Base-by-base conservation (phyloP, 2,888 invertebrate genomes). In the Lottia gigantea region DNA sequence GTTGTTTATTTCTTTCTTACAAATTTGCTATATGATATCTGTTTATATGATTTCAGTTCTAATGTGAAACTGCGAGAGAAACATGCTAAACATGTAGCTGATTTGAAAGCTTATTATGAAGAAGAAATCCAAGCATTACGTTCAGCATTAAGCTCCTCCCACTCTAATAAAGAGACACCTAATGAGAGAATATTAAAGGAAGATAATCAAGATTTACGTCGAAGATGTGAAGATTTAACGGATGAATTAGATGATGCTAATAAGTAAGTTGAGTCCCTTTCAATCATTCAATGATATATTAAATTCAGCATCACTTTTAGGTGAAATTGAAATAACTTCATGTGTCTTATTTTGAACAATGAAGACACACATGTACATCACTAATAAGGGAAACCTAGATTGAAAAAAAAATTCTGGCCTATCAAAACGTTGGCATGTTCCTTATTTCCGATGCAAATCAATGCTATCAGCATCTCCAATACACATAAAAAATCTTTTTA, bases 41-140 rank as follows among this genome's bases (percentile, higher is more conserved):
- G 31, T 31, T 6, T 31, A 6, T 31, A 4, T 31, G 6, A 25
- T 70, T 74, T 40, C 73, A 83, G 84, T 69, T 73, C 76, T 8
- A 76, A 83, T 61, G 71, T 80, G 11, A 83, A 76, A 68, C 74
- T 86, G 46, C 68, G 84, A 47, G 83, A 84, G 74, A 85, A 86
- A 66, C 85, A 86, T 76, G 77, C 84, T 66, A 82, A 83, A 68
- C 85, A 85, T 67, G 68, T 86, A 71, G 75, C 84, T 16, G 85
- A 86, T 71, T 79, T 86, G 16, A 74, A 83, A 25, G 78, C 81
- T 14, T 86, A 85, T 69, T 86, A 86, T 46, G 85, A 86, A 72
- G 78, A 82, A 45, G 85, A 86, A 72, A 62, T 86, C 31, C 74
- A 76, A 31, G 84, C 83, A 12, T 68, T 86, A 65, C 71, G 80